A percentile compares a stretch with the other conserved stretches of the same genome.
These are phyloP conservation scores for Drosophila macrospina DNA, from an alignment of 2,888 invertebrate genomes.

Conservation along the genomic window DNA sequence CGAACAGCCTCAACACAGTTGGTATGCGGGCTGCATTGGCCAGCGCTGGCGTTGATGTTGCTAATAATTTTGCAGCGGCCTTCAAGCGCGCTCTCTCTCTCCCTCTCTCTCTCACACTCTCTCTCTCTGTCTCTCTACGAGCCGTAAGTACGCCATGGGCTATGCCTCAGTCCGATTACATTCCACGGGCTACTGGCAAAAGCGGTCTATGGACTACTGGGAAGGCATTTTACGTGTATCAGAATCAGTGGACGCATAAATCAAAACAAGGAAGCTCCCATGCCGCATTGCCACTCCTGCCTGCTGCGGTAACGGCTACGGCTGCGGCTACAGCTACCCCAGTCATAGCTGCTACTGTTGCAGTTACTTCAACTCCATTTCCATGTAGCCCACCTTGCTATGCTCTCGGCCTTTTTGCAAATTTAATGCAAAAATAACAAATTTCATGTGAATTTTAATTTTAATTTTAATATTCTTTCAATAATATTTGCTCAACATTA, in stretches of 20 bases:
- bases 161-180: conserved; percentile 6
- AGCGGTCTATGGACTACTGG: conserved; percentile 20
- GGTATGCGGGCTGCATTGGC: conserved; percentile 35
- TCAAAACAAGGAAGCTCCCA: conserved; percentile 58
- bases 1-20: conserved; percentile 60
- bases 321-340: conserved; percentile 2
- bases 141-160: neutral
- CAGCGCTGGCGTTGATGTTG: conserved; percentile 54
- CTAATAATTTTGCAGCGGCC: conserved; percentile 56
- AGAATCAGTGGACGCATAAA: conserved; percentile 60
- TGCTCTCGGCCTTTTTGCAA: conserved; percentile 6
- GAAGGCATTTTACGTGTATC: conserved; percentile 55
- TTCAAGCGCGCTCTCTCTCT: neutral
- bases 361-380: neutral
- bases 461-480: too few species aligned
- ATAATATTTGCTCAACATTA: too few species aligned
- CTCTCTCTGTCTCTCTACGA: neutral
- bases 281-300: conserved; percentile 31
- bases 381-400: neutral
- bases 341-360: neutral
- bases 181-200: neutral
- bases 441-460: conserved; percentile 5
- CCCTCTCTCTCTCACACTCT: neutral
- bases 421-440: conserved; percentile 30
- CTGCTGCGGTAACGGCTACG: neutral